phyloP scores from a whole-genome alignment of 2,888 invertebrate species.

The Nemoura dubitans region DNA sequence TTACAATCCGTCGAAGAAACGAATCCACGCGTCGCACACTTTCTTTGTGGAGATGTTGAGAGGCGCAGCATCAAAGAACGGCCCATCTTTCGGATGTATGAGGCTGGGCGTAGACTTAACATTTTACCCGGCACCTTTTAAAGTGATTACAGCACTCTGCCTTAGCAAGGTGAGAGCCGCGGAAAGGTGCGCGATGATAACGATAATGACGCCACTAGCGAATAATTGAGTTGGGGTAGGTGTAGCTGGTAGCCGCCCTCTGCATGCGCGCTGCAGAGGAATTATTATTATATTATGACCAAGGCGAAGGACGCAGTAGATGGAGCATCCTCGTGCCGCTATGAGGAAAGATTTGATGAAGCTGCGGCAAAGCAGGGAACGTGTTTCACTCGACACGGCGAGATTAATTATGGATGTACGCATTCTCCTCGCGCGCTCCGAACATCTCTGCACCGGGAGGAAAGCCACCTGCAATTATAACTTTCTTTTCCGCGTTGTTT shows the following conservation, averaged over 20 bases:
- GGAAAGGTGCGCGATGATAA: background rate
- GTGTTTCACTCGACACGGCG: background rate
- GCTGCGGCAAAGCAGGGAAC: constrained; percentile 15
- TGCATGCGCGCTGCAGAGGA: background rate
- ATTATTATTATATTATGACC: background rate
- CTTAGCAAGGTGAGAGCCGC: background rate
- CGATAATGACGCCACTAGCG: background rate
- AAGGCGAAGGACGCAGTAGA: background rate
- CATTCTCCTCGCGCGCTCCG: constrained; percentile 1
- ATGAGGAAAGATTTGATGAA: constrained; percentile 38
- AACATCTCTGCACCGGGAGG: background rate
- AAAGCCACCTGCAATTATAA: constrained; percentile 37
- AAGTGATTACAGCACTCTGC: background rate
- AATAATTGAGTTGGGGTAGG: background rate
- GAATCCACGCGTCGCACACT: background rate
- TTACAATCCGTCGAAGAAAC: background rate
- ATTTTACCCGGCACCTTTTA: background rate
- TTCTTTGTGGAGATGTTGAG: background rate
- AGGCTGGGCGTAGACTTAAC: background rate
- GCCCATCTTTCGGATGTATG: background rate
- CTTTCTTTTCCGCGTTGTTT: constrained; percentile 32
- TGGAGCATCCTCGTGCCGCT: background rate
- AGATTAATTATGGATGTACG: background rate
- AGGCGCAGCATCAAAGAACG: background rate
- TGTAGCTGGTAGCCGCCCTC: background rate